Evolutionary conservation across 64 coral and sea anemone genomes (phyloP).

Genomic region (Platygyra sinensis): DNA sequence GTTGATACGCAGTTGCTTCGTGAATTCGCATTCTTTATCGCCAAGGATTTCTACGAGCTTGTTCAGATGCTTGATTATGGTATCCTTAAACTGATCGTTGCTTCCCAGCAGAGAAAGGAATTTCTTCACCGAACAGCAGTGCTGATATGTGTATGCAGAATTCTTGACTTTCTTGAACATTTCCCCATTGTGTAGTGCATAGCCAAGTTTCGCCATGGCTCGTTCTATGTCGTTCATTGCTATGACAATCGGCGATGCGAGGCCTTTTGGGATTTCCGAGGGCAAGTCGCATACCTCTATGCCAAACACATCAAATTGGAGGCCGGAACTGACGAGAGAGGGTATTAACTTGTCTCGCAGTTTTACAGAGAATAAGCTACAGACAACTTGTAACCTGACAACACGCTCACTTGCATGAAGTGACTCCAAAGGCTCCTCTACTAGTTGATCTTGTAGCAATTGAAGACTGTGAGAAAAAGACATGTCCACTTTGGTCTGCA

Average conservation of each 20-base stretch:
- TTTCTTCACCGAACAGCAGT: conserved; percentile 8
- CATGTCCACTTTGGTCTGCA: conserved; percentile 15
- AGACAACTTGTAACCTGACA: not conserved
- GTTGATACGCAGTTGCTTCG: not conserved
- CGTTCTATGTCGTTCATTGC: conserved; percentile 13
- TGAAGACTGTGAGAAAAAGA: not conserved
- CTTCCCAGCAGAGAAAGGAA: conserved; percentile 28
- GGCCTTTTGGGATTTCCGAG: not conserved
- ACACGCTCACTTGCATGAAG: not conserved
- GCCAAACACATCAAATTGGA: conserved; percentile 5
- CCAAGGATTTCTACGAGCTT: not conserved
- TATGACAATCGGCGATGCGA: not conserved
- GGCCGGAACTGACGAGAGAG: not conserved
- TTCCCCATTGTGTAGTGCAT: not conserved
- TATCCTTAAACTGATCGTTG: conserved; percentile 9
- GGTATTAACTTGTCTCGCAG: not conserved
- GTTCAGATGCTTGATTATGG: not conserved
- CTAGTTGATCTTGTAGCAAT: not conserved
- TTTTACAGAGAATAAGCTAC: not conserved
- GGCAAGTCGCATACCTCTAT: not conserved
- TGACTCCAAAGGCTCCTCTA: not conserved
- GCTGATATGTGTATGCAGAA: not conserved
- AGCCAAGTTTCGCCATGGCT: conserved; percentile 2
- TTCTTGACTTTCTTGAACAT: not conserved
- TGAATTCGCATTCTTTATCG: conserved; percentile 13